Evolutionary conservation across 2,113 vertebrate species (phyloP).

Genomic region (Petaurus breviceps): DNA sequence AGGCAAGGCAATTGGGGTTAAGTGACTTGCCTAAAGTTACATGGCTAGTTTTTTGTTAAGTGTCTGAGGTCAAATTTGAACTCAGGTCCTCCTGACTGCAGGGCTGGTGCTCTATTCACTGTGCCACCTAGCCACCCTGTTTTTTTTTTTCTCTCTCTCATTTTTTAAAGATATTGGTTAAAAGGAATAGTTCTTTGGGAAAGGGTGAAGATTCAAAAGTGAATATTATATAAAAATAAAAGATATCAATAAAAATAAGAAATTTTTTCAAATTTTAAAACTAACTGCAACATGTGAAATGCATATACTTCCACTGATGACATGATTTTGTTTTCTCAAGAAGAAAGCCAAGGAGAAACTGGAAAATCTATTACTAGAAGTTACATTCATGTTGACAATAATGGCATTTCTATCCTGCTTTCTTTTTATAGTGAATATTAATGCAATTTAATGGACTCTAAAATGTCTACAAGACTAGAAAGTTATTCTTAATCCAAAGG

Average conservation of each 20-base stretch:
- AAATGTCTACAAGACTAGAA: not conserved
- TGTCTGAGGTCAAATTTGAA: too few species aligned
- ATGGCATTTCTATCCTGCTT: not conserved
- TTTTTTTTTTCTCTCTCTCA: not conserved
- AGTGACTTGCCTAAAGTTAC: too few species aligned
- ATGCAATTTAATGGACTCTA: not conserved
- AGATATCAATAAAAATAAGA: too few species aligned
- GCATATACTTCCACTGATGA: not conserved
- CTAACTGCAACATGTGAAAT: not conserved
- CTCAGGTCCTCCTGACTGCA: too few species aligned
- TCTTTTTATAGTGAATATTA: not conserved
- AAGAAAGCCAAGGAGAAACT: not conserved
- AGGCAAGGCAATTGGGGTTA: too few species aligned
- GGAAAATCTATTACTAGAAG: not conserved
- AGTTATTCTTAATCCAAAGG: conserved; percentile 16
- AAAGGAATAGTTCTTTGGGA: too few species aligned
- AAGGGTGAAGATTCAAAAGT: not conserved
- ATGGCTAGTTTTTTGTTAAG: too few species aligned
- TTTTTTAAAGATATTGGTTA: not conserved
- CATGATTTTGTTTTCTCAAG: not conserved
- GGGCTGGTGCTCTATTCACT: too few species aligned
- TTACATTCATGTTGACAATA: not conserved
- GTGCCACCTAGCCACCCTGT: too few species aligned
- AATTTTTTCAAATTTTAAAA: conserved; percentile 37
- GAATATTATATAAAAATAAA: not conserved